Conservation (phyloP, 1,140 invertebrate species). For the Cydia amplana region DNA sequence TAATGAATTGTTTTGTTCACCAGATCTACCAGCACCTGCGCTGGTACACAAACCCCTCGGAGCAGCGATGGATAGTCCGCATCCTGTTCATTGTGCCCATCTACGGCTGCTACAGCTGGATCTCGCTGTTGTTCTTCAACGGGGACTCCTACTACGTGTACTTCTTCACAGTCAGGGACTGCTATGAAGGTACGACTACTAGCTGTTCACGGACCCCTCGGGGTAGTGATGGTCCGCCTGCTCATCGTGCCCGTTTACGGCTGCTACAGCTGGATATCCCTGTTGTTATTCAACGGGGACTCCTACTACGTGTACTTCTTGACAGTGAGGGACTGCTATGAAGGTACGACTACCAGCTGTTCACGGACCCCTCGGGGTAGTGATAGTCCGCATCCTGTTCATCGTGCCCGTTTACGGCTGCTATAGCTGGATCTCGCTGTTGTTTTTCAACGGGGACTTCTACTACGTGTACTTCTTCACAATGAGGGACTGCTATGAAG, state of each 20-base stretch:
- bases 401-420: slow-evolving; percentile 99
- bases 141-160: slow-evolving; percentile 99
- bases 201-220: slow-evolving; percentile 91
- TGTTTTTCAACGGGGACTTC: slow-evolving; percentile 98
- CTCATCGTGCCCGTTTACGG: slow-evolving; percentile 99
- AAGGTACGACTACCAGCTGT: slow-evolving; percentile 86
- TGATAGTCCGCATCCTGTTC: slow-evolving; percentile 98
- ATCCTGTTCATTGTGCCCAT: slow-evolving; percentile 99
- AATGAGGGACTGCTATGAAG: slow-evolving; percentile 99
- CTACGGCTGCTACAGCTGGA: slow-evolving; percentile 99
- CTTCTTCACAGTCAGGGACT: slow-evolving; percentile 99
- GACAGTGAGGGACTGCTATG: slow-evolving; percentile 99
- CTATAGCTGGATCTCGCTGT: slow-evolving; percentile 98
- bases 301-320: slow-evolving; percentile 99
- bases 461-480: slow-evolving; percentile 99
- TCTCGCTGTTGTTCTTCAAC: slow-evolving; percentile 98
- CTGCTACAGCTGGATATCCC: slow-evolving; percentile 98
- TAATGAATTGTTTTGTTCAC: slow-evolving; percentile 35
- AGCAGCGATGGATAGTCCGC: slow-evolving; percentile 99
- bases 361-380: slow-evolving; percentile 97
- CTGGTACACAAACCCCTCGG: slow-evolving; percentile 96
- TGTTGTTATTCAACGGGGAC: slow-evolving; percentile 98
- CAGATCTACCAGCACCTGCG: slow-evolving; percentile 98
- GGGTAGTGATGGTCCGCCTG: slow-evolving; percentile 98
- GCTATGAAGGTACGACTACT: slow-evolving; percentile 94